Base-by-base conservation (phyloP, 2,113 vertebrate species). In the Engystomops pustulosus region DNA sequence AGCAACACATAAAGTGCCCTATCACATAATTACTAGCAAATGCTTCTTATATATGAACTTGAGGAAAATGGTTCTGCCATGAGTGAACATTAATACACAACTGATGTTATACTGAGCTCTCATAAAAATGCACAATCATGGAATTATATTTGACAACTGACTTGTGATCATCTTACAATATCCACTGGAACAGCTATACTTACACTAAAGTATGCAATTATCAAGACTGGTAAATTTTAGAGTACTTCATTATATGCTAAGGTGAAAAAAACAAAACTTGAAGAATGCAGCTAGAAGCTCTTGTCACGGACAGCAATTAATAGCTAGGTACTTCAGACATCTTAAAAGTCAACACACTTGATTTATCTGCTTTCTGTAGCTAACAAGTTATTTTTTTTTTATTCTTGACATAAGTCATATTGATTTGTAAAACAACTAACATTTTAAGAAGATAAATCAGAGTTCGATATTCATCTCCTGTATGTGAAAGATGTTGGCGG, bases 351-450 rank as follows among this genome's bases (percentile, higher is more conserved):
- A 2, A 45, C 12, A 23, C 67, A 58, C 32, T 58, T 71, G 80
- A 81, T 81, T n/a, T 71, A 71, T 81, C 32, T 81, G 25, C 4
- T 71, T 80, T 80, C 34, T 34, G 34, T 80, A 69, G 79, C 41
- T 70, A 53, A 70, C 18, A 58, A 55, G 47, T 70, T 4, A 38
- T 58, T 70, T 81, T 58, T 81, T 58, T 27, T 32, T 15, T 2
- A 81, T 25, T 55, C 47, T 55, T 41, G 12, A 68, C 62, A 68
- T 18, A 8, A 79, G 14, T 51, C 34, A 58, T 32, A 55, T 60
- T 72, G 47, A 71, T 72, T 72, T 58, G 36, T 70, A 72, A 72
- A 81, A 72, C 36, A 71, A 44, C 34, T 36, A 55, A 14, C 32
- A 27, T 58, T 32, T 72, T 7, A 25, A 81, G 34, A 78, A 78